Base-by-base conservation (phyloP, 37 sponge, comb jelly and placozoan genomes). In the Bolinopsis microptera region DNA sequence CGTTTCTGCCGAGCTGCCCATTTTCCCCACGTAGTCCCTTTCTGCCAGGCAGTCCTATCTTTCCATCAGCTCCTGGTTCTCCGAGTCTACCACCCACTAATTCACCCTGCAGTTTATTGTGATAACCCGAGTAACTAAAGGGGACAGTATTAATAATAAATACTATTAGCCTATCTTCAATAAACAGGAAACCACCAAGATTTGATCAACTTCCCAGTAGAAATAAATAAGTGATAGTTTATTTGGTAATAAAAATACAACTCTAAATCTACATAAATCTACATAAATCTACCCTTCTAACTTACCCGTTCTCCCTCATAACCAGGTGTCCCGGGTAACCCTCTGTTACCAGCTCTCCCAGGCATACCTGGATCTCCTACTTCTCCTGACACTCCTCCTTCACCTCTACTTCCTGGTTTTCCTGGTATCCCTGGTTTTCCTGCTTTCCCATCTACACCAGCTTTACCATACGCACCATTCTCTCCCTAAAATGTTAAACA, bases 271-370 rank as follows among this genome's bases (percentile, higher is more conserved):
- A n/a, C n/a, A n/a, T n/a, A n/a, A n/a, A n/a, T n/a, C n/a, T n/a
- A n/a, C n/a, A n/a, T n/a, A n/a, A n/a, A n/a, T n/a, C n/a, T n/a
- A n/a, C n/a, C n/a, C n/a, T n/a, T n/a, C n/a, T n/a, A n/a, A n/a
- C 75, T 72, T 72, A 72, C 75, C 75, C n/a, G 26, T 28, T 72
- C 75, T 72, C 75, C 75, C 2, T 8, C 31, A n/a, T 72, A 72
- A 8, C 75, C 75, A 23, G 61, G 83, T 0, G 34, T 35, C 0
- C 75, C 93, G 18, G 38, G 75, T 35, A 28, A 31, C 28, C 83
- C 80, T 25, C 1, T 76, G 5, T 77, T 41, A 74, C 80, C 93
- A 24, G 0, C 61, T 0, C 69, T 0, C 24, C 93, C 93, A 69
- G 76, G 1, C 1, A 25, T 18, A 69, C 92, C 69, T 23, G 38